These are phyloP conservation scores for Schizothorax lantsangensis DNA, from an alignment of 2,797 vertebrate genomes.

Conservation along the genomic window DNA sequence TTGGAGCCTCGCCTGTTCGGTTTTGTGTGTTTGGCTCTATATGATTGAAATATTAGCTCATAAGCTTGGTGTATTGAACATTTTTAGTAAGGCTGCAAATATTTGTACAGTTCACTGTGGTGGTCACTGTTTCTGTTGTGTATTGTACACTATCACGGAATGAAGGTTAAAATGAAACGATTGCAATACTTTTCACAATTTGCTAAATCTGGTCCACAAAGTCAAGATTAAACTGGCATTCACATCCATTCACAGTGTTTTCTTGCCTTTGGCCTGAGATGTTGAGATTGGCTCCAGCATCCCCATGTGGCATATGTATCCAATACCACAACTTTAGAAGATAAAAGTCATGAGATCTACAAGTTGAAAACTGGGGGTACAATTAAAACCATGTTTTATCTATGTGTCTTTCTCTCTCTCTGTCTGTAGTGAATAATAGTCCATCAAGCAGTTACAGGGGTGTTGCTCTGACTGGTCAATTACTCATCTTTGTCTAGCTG, in stretches of 20 bases:
- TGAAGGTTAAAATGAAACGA: not conserved
- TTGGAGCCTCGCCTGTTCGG: not conserved
- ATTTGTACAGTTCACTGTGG: not conserved
- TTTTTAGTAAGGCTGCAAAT: not conserved
- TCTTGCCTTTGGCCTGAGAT: not conserved
- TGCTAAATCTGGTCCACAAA: not conserved
- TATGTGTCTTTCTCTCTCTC: conserved; percentile 70
- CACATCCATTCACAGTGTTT: not conserved
- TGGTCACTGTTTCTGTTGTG: not conserved
- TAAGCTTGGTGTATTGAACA: conserved; percentile 10
- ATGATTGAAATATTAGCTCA: conserved; percentile 10
- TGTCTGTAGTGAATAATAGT: conserved; percentile 76
- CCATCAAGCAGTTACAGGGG: conserved; percentile 75
- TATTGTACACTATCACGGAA: not conserved
- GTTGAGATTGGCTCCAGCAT: not conserved
- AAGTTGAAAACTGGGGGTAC: conserved; percentile 64
- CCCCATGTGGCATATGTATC: not conserved
- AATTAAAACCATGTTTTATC: conserved; percentile 78
- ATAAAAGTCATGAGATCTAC: not conserved
- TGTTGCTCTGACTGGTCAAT: conserved; percentile 76
- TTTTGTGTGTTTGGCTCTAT: conserved; percentile 14
- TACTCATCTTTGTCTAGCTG: conserved; percentile 79
- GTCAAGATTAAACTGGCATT: not conserved
- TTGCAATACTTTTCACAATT: not conserved
- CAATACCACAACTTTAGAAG: not conserved